Percentiles rank a stretch among this genome's conserved stretches.
Conservation (phyloP, 1,140 invertebrate genomes). For the Eupristina koningsbergeri region DNA sequence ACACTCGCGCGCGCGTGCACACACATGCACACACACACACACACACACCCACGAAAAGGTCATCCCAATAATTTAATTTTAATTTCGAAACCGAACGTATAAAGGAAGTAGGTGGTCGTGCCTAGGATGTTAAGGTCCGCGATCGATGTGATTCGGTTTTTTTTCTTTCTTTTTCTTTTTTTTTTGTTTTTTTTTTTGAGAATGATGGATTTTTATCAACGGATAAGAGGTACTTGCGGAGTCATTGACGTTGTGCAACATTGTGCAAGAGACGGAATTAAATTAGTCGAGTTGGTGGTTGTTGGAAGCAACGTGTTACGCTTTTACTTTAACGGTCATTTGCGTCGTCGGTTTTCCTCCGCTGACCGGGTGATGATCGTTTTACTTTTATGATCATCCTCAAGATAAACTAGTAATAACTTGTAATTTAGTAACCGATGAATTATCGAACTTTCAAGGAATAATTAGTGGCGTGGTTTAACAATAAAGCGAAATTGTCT, state of each 20-base stretch:
- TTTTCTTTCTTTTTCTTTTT: too few species aligned
- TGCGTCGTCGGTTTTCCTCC: background rate
- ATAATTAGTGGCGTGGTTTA: background rate
- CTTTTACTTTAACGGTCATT: background rate
- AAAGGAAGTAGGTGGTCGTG: background rate
- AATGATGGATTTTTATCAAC: background rate
- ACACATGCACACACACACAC: too few species aligned
- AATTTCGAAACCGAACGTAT: slow-evolving; percentile 27
- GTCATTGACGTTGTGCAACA: slow-evolving; percentile 35
- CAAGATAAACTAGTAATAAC: background rate
- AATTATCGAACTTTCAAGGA: background rate
- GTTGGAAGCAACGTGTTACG: background rate
- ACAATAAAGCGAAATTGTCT: background rate
- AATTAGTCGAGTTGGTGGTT: background rate
- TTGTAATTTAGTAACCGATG: background rate
- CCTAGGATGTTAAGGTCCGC: background rate
- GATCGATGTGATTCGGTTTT: background rate
- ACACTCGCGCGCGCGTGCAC: too few species aligned
- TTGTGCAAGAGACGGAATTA: slow-evolving; percentile 20
- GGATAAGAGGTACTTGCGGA: background rate
- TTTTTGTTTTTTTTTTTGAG: too few species aligned
- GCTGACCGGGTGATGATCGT: background rate
- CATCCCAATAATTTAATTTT: slow-evolving; percentile 41
- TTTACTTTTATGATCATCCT: background rate
- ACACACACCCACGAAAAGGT: too few species aligned